Evolutionary conservation across 2,113 vertebrate genomes (phyloP), one percentile per base, ranked within the genome.

Genomic region (Notarius quadriscutis): DNA sequence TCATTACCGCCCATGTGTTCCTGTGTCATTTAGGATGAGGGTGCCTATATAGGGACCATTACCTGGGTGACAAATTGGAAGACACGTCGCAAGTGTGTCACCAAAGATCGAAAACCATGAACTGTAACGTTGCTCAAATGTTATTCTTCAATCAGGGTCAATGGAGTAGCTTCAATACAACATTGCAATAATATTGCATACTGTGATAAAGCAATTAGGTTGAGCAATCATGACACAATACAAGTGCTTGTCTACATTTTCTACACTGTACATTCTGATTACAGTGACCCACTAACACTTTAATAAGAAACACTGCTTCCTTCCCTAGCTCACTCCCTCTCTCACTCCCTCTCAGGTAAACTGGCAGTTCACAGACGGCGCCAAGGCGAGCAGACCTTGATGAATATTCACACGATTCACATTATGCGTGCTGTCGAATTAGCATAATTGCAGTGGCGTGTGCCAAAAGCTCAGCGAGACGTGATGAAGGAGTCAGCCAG

Each of bases 391-490:
- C 87, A 90, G 84, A 81, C 67, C 88, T 85, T 58, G 83, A 84
- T 91, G 88, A 89, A 89, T 89, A 88, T 89, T 84, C 86, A 86
- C 69, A 34, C 18, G 41, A 79, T 86, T 69, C 84, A 81, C 84
- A 74, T 72, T 82, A 55, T 88, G 88, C 65, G 2, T 69, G 83
- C 88, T 83, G 87, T 85, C 74, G 25, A 57, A 91, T 91, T 89
- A 86, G 80, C 86, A 91, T 89, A 91, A 91, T 86, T 57, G 84
- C 86, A 71, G 72, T 67, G 60, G 57, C 69, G 81, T 71, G 53
- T 85, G 86, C 86, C 88, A 91, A 87, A 51, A 80, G 75, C 81
- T 84, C 89, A 84, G 84, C 69, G 62, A 86, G 84, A 83, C 57
- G 22, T 74, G 74, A 82, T 88, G 86, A 60, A 71, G 60, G 53